Conservation (phyloP, 2,888 invertebrate species). For the Clepsis dumicolana region DNA sequence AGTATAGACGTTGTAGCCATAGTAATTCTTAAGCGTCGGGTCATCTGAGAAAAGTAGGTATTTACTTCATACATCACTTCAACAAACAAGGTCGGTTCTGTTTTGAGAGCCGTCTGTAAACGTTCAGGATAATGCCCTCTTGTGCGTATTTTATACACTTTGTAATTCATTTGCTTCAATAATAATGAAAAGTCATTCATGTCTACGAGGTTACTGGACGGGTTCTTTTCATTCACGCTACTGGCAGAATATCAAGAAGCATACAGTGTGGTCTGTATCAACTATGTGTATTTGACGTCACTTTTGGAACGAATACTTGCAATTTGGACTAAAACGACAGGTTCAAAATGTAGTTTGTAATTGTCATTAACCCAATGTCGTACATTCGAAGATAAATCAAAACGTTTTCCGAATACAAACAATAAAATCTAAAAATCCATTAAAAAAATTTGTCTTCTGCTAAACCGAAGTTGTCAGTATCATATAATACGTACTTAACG, state of each 20-base stretch:
- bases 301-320: neutral
- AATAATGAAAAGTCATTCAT: slow-evolving; percentile 3
- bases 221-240: neutral
- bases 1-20: neutral
- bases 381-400: no score
- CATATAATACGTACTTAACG: no score
- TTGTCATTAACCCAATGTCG: neutral
- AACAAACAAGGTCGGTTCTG: slow-evolving; percentile 35
- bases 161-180: neutral
- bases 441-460: no score
- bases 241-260: neutral
- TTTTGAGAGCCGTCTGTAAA: slow-evolving; percentile 16
- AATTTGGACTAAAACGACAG: neutral
- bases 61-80: slow-evolving; percentile 13
- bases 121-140: slow-evolving; percentile 32
- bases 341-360: no score
- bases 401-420: no score
- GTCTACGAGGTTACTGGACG: neutral
- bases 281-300: neutral
- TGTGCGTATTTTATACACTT: slow-evolving; percentile 1
- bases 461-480: no score
- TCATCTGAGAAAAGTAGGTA: slow-evolving; percentile 20
- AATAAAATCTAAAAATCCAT: no score
- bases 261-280: neutral
- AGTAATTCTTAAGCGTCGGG: neutral